A percentile compares a stretch with the other conserved stretches of the same genome.
These are phyloP conservation scores for Turritopsis rubra DNA, from an alignment of 30 jellyfish, hydroid and myxozoan species.

Conservation along the genomic window DNA sequence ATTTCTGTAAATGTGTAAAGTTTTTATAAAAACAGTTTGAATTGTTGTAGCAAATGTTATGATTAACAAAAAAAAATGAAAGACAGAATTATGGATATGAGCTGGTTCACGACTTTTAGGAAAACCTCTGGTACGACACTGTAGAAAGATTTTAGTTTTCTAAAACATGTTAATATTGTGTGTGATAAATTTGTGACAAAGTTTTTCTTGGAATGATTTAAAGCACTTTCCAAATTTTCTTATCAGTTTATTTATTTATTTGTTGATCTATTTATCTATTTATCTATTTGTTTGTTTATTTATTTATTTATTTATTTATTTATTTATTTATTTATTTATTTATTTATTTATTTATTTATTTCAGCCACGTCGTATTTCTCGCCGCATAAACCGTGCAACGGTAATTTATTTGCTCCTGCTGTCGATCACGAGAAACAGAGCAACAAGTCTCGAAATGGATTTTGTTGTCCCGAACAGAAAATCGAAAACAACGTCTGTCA, in stretches of 20 bases:
- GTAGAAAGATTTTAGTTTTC: neutral
- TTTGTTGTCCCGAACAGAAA: neutral
- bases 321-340: no score
- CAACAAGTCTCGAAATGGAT: neutral
- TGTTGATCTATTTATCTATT: no score
- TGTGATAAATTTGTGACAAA: neutral
- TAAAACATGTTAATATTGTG: neutral
- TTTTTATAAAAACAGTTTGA: no score
- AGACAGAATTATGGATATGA: neutral
- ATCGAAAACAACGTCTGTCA: no score
- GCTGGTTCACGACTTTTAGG: neutral
- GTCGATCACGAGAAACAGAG: neutral
- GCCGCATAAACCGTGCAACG: neutral
- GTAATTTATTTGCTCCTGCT: neutral
- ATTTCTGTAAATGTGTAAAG: no score
- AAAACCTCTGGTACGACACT: neutral
- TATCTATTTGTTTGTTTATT: no score
- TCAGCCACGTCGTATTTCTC: neutral
- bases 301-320: no score
- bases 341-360: no score
- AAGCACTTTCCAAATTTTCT: neutral
- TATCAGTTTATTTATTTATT: neutral
- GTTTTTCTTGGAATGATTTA: neutral
- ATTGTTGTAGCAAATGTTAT: neutral
- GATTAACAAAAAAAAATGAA: neutral